Conservation (phyloP, 2,888 invertebrate species). For the Gibbula magus region DNA sequence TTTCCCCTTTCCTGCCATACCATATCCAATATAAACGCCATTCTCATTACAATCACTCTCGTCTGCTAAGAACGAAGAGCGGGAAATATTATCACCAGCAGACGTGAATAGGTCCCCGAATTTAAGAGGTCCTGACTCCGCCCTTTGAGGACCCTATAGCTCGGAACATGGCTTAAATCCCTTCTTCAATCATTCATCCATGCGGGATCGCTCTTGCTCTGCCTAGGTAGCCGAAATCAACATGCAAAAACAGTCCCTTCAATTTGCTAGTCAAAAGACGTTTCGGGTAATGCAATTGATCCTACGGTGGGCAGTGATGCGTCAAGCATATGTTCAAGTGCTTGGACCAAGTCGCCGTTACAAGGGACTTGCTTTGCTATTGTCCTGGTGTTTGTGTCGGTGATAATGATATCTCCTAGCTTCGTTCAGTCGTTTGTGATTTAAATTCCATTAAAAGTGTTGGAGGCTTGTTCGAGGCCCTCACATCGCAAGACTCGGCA, state of each 20-base stretch:
- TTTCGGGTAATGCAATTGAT: not conserved
- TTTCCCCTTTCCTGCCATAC: not conserved
- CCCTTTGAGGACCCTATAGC: not conserved
- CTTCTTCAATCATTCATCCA: slow-evolving; percentile 1
- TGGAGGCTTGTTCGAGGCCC: not conserved
- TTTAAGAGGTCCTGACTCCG: slow-evolving; percentile 7
- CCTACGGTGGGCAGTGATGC: not conserved
- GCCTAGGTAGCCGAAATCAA: slow-evolving; percentile 13
- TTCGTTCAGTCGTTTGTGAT: slow-evolving; percentile 13
- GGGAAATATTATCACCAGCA: slow-evolving; percentile 15
- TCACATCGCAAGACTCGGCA: not conserved
- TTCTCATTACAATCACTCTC: slow-evolving; percentile 12
- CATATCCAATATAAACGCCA: slow-evolving; percentile 20
- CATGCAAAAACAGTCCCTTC: slow-evolving; percentile 15
- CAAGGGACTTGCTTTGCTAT: not conserved
- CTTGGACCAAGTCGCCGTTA: not conserved
- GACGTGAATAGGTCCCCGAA: not conserved
- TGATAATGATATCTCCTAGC: not conserved
- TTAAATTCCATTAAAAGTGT: slow-evolving; percentile 18
- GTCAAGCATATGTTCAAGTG: slow-evolving; percentile 10
- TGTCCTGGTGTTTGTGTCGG: slow-evolving; percentile 5
- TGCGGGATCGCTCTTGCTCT: not conserved
- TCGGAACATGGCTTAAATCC: slow-evolving; percentile 9
- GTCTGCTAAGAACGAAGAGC: slow-evolving; percentile 1
- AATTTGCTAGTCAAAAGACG: slow-evolving; percentile 19